Base-by-base conservation (phyloP, 2,888 invertebrate species). In the Dolomedes plantarius region DNA sequence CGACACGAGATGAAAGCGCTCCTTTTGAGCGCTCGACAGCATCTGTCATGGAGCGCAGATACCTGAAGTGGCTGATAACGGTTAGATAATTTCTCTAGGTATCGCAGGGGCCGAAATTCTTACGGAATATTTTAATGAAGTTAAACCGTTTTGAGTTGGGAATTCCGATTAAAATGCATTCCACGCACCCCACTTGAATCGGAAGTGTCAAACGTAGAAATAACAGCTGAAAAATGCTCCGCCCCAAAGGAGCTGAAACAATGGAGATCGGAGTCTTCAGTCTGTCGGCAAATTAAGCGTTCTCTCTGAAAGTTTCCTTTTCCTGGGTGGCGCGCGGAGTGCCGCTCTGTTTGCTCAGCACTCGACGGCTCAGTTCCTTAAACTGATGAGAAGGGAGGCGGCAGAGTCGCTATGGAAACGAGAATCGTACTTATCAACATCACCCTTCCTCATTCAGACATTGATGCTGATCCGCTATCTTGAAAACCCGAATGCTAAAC, bases 171-270 rank as follows among this genome's bases (percentile, higher is more conserved):
- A 56, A 56, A 56, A 56, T 56, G 11, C 56, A 23, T 56, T 56
- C 56, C 23, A 56, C 23, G 56, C 56, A 56, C 19, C 56, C 56
- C 23, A 56, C 56, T 56, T 56, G 23, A 56, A 56, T 56, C 56
- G 56, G 56, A 56, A 56, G 56, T 56, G 56, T 56, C 56, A 56
- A 56, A 56, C 56, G 56, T 56, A 56, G 56, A 56, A 56, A 56
- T 56, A 56, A 56, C 56, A 56, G 56, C 56, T 56, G 56, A 56
- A 56, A 56, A 56, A 56, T 56, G 56, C 56, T 23, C 56, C 56
- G 56, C 56, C 56, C 56, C 56, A 23, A 2, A 56, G 56, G 56
- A 56, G 56, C n/a, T 16, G 23, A 23, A 56, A 23, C 19, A 19
- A 56, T 23, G 9, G 19, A 11, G 23, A 6, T 56, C 41, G 9